Base-by-base conservation (phyloP, 2,797 vertebrate genomes). In the Enteromius radiatus region DNA sequence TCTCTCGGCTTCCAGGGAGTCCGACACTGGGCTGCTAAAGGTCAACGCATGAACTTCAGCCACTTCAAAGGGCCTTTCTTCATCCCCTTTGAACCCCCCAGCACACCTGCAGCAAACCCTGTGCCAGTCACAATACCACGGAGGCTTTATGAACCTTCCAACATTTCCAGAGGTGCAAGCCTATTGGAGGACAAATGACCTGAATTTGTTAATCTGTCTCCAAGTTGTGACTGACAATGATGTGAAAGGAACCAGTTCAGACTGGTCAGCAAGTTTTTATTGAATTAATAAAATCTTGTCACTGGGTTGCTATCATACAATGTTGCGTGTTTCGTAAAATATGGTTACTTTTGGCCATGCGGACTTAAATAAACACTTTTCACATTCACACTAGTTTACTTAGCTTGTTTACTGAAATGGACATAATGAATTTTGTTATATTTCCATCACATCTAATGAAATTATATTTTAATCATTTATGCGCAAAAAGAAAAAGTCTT, bases 41-140 rank as follows among this genome's bases (percentile, higher is more conserved):
- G 75, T 78, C 79, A 77, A 56, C 49, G 12, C 78, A 75, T 80
- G 77, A 80, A 80, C 78, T 84, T 80, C 78, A 80, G 77, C 70
- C 14, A 7, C 77, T 76, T 84, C 81, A 83, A 83, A 83, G 65
- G 9, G 65, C 41, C 81, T 83, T 83, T 83, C 75, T 83, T 83
- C 74, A 61, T 28, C 65, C 36, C 68, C 77, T 80, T 69, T 80
- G 77, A 84, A 74, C 83, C 70, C 76, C 43, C 65, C 76, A 68
- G 63, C 76, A 64, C 85, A 80, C 81, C 81, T 76, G 76, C 81
- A 56, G 64, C 54, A 78, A 43, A 47, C 56, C 59, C 74, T 56
- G 36, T 78, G 47, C 63, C 74, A 76, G 69, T 36, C 52, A 80
- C 76, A 75, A 76, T 68, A 80, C 59, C 76, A 76, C 23, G 0